Conservation (phyloP, 2,797 vertebrate species). For the Numenius phaeopus region DNA sequence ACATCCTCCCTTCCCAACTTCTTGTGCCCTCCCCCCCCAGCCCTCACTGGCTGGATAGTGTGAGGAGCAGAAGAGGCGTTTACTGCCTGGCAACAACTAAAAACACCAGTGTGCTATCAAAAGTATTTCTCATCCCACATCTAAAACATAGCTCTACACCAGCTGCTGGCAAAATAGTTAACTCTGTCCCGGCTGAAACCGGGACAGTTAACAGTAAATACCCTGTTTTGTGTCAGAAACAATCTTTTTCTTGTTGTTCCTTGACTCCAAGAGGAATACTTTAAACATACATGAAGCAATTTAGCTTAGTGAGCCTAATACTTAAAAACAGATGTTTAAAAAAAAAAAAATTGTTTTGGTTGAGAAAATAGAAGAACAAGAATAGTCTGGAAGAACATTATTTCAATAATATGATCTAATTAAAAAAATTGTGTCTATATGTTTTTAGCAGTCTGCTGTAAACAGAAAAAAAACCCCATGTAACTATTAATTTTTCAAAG, state of each 20-base stretch:
- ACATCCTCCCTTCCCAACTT: neutral
- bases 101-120: neutral
- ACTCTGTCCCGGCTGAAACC: neutral
- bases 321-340: fast-evolving
- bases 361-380: neutral
- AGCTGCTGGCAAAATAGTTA: neutral
- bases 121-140: neutral
- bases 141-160: neutral
- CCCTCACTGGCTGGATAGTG: neutral
- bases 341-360: neutral
- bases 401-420: neutral
- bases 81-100: neutral
- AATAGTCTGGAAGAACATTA: neutral
- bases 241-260: neutral
- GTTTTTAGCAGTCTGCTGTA: neutral
- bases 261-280: neutral
- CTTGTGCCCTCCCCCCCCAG: neutral
- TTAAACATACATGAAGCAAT: neutral
- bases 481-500: neutral
- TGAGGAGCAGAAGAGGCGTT: neutral
- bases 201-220: neutral
- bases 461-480: neutral
- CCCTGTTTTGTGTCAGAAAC: neutral
- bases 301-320: neutral
- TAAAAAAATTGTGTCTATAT: neutral